phyloP scores from a whole-genome alignment of 2,888 invertebrate genomes.

The Drosophila neonasuta region DNA sequence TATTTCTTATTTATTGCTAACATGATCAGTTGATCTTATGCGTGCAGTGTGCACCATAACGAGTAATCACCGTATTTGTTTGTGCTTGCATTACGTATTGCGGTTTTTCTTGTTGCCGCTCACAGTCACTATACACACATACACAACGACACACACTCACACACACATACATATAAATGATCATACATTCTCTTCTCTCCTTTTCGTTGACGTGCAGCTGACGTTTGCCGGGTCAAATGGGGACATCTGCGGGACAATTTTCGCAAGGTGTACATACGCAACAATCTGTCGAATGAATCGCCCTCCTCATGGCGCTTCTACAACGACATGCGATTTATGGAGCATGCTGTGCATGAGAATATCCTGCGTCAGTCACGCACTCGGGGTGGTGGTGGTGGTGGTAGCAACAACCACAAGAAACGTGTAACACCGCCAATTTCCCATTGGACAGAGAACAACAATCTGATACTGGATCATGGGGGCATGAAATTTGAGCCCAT shows the following conservation, averaged over 20 bases:
- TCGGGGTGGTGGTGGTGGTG: conserved; percentile 30
- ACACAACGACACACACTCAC: neutral
- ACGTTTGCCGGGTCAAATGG: conserved; percentile 78
- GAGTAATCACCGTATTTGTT: conserved; percentile 15
- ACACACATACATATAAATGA: neutral
- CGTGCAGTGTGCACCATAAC: conserved; percentile 1
- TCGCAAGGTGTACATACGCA: conserved; percentile 77
- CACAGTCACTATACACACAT: neutral
- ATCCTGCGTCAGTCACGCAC: conserved; percentile 70
- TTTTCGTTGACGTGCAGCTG: conserved; percentile 50
- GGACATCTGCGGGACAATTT: conserved; percentile 77
- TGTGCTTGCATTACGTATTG: conserved; percentile 22
- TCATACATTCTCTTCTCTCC: conserved; percentile 11
- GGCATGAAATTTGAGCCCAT: conserved; percentile 53
- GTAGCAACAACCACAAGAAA: conserved; percentile 47
- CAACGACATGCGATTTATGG: conserved; percentile 78
- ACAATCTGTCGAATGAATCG: conserved; percentile 73
- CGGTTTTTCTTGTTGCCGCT: conserved; percentile 41
- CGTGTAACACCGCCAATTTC: conserved; percentile 28
- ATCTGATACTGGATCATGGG: conserved; percentile 35
- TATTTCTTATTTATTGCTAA: conserved; percentile 1
- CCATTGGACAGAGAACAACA: conserved; percentile 66
- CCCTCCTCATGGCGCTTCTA: conserved; percentile 78
- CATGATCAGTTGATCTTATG: neutral
- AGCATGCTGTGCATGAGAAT: conserved; percentile 75